Base-by-base conservation (phyloP, 1,140 invertebrate genomes). In the Phthorimaea operculella region DNA sequence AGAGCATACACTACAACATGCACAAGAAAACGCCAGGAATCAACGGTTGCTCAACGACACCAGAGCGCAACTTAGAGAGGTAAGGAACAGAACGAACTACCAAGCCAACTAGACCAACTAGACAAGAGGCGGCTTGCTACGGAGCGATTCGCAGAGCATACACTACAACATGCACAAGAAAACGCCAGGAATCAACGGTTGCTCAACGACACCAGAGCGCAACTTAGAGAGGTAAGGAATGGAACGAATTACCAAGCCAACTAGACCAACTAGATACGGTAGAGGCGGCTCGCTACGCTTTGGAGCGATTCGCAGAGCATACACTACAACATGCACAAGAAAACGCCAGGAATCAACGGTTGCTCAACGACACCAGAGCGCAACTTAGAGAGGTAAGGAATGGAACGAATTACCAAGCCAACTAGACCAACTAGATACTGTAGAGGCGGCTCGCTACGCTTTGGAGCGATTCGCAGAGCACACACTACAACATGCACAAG, bases 311-410 rank as follows among this genome's bases (percentile, higher is more conserved):
- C n/a, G n/a, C n/a, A n/a, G n/a, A n/a, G n/a, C n/a, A n/a, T n/a
- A n/a, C n/a, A n/a, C n/a, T n/a, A n/a, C n/a, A n/a, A n/a, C n/a
- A n/a, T n/a, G n/a, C n/a, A n/a, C n/a, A n/a, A n/a, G n/a, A 79
- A 48, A 72, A 77, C 7, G 77, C 81, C 4, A 51, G 75, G 1
- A 54, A 68, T 33, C 57, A 57, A 36, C 64, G 67, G 33, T 52
- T 64, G 54, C 59, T 84, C 4, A 51, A 59, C 28, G 79, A 80
- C 53, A 75, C 79, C 0, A 57, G 69, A 12, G 79, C 77, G 6
- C 69, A 71, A 1, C 69, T 83, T 12, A 50, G 55, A 21, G 77
- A 83, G 68, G 80, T 80, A 82, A 74, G 57, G 80, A 83, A 44
- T 79, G 82, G 56, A 79, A 64, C 54, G 74, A 76, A 51, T 54